Evolutionary conservation across 1,140 invertebrate species (phyloP), one percentile per base, ranked within the genome.

Genomic region (Armadillidium nasatum): DNA sequence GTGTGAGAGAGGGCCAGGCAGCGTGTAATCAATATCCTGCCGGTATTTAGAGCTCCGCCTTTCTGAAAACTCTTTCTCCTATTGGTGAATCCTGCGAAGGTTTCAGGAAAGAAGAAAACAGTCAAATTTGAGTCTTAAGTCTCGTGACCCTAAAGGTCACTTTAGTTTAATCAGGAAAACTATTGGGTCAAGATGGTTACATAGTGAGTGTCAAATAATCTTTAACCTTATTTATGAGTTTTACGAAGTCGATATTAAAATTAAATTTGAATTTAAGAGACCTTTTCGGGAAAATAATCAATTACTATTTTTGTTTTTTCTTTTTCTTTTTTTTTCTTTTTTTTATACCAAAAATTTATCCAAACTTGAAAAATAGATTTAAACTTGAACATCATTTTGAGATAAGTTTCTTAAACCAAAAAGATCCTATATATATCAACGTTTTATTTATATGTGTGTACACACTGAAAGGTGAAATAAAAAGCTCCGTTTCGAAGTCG

Each of bases 161-260:
- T 60, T 60, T 60, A 60, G 50, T 60, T 60, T 13, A 13, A 13
- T 10, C 19, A 15, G 50, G 19, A 19, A 2, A 60, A 19, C 1
- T 50, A 60, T 19, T 60, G 50, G 50, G 50, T 60, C 50, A 60
- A 60, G 50, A 60, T 60, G 50, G 50, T 60, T 60, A 60, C 50
- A 60, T 60, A 60, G 11, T 60, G 11, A 19, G 50, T 60, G 50
- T 60, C 50, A 60, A 60, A 60, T 60, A 60, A 60, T 13, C 50
- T 60, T 60, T 60, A 60, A 60, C 50, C 50, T 60, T 60, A 19
- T 60, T 60, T 60, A 60, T 60, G 50, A 60, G 33, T 60, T 13
- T 60, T 60, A 60, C 50, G 19, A 60, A 60, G 50, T 13, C 50
- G 19, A 60, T 60, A 13, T 33, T 33, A 33, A 33, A 33, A 33